Percentiles rank a stretch among this genome's conserved stretches.
Conservation (phyloP, 2,797 vertebrate genomes). For the Gila robusta region DNA sequence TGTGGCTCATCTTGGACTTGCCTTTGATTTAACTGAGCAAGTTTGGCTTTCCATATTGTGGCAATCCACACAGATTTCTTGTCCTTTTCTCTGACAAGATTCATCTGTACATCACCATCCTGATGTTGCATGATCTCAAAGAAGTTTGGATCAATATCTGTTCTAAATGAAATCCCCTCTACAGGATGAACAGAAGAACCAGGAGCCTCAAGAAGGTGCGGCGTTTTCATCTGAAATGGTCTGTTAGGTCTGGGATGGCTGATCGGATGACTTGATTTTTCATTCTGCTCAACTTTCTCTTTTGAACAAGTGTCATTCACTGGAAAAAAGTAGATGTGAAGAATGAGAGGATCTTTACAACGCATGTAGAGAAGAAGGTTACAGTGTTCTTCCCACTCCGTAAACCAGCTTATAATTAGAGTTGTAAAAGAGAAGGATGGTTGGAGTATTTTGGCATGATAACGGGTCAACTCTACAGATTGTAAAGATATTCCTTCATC, state of each 20-base stretch:
- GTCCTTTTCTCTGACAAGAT: not conserved
- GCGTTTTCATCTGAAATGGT: not conserved
- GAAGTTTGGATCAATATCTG: not conserved
- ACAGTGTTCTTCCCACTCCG: not conserved
- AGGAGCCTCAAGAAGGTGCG: slow-evolving; percentile 11
- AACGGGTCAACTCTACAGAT: too few species aligned
- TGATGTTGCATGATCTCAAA: not conserved
- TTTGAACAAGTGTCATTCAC: not conserved
- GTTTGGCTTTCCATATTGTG: not conserved
- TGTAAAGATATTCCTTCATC: too few species aligned
- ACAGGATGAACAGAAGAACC: not conserved
- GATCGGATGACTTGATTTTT: not conserved
- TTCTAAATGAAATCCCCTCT: slow-evolving; percentile 10
- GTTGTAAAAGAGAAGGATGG: slow-evolving; percentile 14
- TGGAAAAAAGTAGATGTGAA: slow-evolving; percentile 19
- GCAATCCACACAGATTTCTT: not conserved
- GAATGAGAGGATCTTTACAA: not conserved
- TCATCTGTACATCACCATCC: not conserved
- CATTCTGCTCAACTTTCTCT: not conserved
- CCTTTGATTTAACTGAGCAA: not conserved
- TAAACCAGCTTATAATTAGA: not conserved
- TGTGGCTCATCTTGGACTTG: not conserved
- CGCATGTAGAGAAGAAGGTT: slow-evolving; percentile 5
- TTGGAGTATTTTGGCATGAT: not conserved
- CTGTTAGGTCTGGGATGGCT: slow-evolving; percentile 20